Percentiles rank a stretch among this genome's conserved stretches.
phyloP scores from a whole-genome alignment of 2,888 invertebrate genomes.

The Boloria selene region DNA sequence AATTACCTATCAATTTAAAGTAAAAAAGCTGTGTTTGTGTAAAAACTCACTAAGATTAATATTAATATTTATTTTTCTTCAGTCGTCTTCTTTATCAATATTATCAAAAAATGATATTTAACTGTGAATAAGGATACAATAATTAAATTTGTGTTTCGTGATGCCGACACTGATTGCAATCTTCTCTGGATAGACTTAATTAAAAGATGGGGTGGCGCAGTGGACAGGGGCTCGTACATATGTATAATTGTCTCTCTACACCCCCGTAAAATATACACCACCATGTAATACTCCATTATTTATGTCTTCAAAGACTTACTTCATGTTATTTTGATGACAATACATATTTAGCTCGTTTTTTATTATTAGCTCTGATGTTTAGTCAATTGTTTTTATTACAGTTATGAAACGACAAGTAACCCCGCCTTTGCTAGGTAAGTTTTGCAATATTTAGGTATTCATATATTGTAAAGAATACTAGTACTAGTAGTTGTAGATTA shows the following conservation, averaged over 20 bases:
- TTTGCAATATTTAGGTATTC: too few relatives aligned
- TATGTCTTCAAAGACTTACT: too few relatives aligned
- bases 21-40: neutral
- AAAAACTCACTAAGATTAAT: neutral
- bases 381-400: too few relatives aligned
- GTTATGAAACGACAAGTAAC: too few relatives aligned
- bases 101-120: neutral
- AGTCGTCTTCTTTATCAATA: neutral
- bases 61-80: neutral
- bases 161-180: slow-evolving; percentile 10
- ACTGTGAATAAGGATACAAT: neutral
- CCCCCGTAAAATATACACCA: too few relatives aligned
- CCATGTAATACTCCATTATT: too few relatives aligned
- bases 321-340: too few relatives aligned
- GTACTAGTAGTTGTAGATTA: too few relatives aligned
- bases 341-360: too few relatives aligned
- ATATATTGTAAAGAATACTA: too few relatives aligned
- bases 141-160: neutral
- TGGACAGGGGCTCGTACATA: neutral
- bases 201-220: slow-evolving; percentile 1
- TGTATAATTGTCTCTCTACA: neutral
- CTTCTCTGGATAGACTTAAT: slow-evolving; percentile 4
- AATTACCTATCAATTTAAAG: neutral
- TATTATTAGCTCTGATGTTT: too few relatives aligned
- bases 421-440: too few relatives aligned